Percentiles rank a stretch among this genome's conserved stretches.
phyloP scores from a whole-genome alignment of 1,140 invertebrate species.

The Sinella curviseta region DNA sequence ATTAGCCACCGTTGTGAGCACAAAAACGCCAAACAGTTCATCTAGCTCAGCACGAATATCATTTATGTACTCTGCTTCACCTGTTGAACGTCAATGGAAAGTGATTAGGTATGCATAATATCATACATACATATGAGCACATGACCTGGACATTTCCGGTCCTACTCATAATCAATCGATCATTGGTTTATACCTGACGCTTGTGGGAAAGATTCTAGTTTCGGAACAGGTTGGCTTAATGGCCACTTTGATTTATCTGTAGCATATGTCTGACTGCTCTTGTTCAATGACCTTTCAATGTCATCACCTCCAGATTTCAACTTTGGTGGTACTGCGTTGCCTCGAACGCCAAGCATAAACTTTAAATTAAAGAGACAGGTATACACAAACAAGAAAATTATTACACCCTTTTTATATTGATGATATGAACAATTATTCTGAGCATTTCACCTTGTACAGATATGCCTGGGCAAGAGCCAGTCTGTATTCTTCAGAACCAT shows the following conservation, averaged over 20 bases:
- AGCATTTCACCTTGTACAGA: conserved; percentile 55
- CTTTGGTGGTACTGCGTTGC: conserved; percentile 34
- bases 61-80: conserved; percentile 70
- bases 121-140: no score
- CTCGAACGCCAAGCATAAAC: conserved; percentile 41
- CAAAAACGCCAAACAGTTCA: conserved; percentile 69
- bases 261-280: conserved; percentile 68
- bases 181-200: conserved; percentile 64
- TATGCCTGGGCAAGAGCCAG: background rate
- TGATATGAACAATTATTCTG: no score
- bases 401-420: no score
- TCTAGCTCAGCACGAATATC: conserved; percentile 62
- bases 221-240: conserved; percentile 72
- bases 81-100: conserved; percentile 51
- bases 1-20: conserved; percentile 59
- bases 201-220: conserved; percentile 73
- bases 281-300: conserved; percentile 67
- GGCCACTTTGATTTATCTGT: conserved; percentile 74
- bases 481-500: conserved; percentile 42
- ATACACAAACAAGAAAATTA: background rate
- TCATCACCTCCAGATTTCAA: conserved; percentile 56
- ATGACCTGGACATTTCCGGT: no score
- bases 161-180: no score
- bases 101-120: background rate
- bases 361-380: background rate